Evolutionary conservation across 2,113 vertebrate genomes (phyloP).

Genomic region (Myotis davidii): DNA sequence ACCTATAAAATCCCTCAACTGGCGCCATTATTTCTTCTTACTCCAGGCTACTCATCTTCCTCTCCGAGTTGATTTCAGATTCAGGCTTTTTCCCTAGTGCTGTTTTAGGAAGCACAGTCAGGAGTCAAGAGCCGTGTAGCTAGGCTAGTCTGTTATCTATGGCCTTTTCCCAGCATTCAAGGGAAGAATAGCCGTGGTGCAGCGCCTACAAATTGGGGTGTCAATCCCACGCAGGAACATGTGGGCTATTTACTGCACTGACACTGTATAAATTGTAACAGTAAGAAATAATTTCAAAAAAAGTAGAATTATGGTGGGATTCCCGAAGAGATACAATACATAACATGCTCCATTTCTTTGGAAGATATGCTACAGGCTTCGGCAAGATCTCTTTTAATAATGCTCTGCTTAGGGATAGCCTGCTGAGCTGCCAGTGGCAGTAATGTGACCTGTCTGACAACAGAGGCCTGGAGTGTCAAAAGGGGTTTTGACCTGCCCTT

Average conservation of each 20-base stretch:
- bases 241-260: background rate
- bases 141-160: slow-evolving; percentile 12
- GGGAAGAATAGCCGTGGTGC: background rate
- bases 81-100: background rate
- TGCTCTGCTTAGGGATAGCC: background rate
- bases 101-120: slow-evolving; percentile 52
- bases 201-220: background rate
- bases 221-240: background rate
- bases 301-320: background rate
- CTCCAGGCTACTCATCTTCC: background rate
- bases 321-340: background rate
- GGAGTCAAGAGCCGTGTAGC: slow-evolving; percentile 27
- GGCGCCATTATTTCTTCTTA: slow-evolving; percentile 5
- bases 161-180: background rate
- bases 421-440: slow-evolving; percentile 52
- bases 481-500: slow-evolving; percentile 11
- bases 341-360: background rate
- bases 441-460: slow-evolving; percentile 46
- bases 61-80: slow-evolving; percentile 36
- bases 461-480: background rate
- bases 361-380: slow-evolving; percentile 36
- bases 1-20: background rate
- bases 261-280: background rate
- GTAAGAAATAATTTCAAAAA: slow-evolving; percentile 1
- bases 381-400: background rate